These are phyloP conservation scores for Pseudotriccus pelzelni DNA, from an alignment of 2,797 vertebrate species.

Conservation along the genomic window DNA sequence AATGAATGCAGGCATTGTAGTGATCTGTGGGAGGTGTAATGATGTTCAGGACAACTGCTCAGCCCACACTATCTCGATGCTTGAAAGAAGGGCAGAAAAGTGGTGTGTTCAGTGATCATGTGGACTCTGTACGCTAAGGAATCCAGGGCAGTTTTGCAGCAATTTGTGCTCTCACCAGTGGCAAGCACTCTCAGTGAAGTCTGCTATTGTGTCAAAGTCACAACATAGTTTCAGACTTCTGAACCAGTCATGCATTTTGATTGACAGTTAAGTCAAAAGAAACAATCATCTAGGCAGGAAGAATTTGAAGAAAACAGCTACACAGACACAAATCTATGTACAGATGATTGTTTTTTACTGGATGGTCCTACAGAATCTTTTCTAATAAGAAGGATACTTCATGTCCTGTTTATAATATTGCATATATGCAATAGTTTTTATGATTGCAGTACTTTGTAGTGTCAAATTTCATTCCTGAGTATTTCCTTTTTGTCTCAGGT, in stretches of 20 bases:
- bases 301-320: not conserved
- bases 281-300: not conserved
- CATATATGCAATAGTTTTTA: not conserved
- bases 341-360: not conserved
- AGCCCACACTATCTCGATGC: rapidly evolving
- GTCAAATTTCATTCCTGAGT: not conserved
- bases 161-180: not conserved
- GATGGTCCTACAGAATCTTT: not conserved
- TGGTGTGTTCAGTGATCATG: rapidly evolving
- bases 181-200: not conserved
- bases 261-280: not conserved
- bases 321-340: not conserved
- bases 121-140: not conserved
- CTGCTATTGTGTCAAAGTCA: not conserved
- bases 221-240: not conserved
- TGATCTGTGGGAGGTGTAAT: not conserved
- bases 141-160: not conserved
- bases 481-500: not conserved
- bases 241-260: not conserved
- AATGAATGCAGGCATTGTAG: not conserved
- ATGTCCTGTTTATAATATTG: not conserved
- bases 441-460: not conserved
- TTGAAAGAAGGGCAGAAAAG: not conserved
- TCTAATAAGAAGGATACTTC: not conserved
- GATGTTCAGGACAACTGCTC: not conserved